phyloP scores from a whole-genome alignment of 2,888 invertebrate genomes.

The Agriotes lineatus region DNA sequence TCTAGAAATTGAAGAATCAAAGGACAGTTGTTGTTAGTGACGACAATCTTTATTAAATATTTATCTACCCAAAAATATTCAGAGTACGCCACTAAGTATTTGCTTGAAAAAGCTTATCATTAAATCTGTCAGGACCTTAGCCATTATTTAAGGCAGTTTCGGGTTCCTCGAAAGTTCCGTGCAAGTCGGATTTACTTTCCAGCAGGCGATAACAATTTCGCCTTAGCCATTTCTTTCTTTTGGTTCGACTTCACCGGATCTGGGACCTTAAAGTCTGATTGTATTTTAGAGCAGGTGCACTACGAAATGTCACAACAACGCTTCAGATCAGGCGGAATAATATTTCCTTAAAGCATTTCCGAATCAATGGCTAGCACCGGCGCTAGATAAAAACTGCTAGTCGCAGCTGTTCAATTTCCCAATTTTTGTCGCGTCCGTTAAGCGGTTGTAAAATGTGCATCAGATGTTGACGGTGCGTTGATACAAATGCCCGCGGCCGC shows the following conservation, averaged over 20 bases:
- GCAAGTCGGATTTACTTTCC: no score
- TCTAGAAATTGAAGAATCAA: no score
- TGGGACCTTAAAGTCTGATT: not conserved
- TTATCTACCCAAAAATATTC: no score
- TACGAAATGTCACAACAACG: constrained; percentile 58
- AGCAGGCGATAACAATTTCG: no score
- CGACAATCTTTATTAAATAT: no score
- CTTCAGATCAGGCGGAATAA: constrained; percentile 60
- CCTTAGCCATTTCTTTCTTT: not conserved
- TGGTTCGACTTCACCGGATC: not conserved
- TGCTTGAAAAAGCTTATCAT: no score
- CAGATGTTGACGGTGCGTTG: constrained; percentile 5
- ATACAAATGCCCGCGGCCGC: not conserved
- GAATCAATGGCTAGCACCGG: constrained; percentile 55
- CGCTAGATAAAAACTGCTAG: constrained; percentile 50
- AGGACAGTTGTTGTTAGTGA: no score
- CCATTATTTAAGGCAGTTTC: no score
- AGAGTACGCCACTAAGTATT: no score
- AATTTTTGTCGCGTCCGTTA: constrained; percentile 33
- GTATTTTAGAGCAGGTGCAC: constrained; percentile 10
- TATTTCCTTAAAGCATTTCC: constrained; percentile 63
- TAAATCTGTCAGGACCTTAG: no score
- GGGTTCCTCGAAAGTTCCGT: no score
- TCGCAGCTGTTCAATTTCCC: constrained; percentile 58
- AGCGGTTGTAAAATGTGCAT: constrained; percentile 22